phyloP scores from a whole-genome alignment of 2,888 invertebrate species.

The Panopea generosa region DNA sequence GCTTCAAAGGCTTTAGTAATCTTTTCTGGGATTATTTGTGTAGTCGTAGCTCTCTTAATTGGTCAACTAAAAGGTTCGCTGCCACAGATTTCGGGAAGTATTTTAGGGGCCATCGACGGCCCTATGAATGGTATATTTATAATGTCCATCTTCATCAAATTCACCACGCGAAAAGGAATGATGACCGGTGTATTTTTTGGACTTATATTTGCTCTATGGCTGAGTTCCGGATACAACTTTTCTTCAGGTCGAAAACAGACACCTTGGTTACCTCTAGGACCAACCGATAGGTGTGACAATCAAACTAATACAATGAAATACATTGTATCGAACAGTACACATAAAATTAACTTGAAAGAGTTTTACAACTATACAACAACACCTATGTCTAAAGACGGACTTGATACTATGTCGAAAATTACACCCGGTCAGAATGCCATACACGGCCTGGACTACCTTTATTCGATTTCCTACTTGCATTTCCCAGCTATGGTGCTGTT shows the following conservation, averaged over 20 bases:
- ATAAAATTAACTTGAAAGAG: too few relatives aligned
- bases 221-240: conserved; percentile 64
- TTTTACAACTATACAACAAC: too few relatives aligned
- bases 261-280: conserved; percentile 64
- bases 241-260: conserved; percentile 51
- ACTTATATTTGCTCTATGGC: conserved; percentile 52
- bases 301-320: neutral
- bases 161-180: conserved; percentile 58
- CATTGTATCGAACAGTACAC: too few relatives aligned
- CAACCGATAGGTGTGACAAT: conserved; percentile 62
- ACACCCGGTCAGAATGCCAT: neutral
- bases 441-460: conserved; percentile 29
- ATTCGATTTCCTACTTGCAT: conserved; percentile 48
- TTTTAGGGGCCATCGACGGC: conserved; percentile 40
- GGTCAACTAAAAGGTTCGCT: conserved; percentile 47
- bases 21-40: conserved; percentile 27
- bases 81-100: conserved; percentile 37
- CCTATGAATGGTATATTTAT: conserved; percentile 38
- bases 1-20: conserved; percentile 44
- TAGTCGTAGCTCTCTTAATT: conserved; percentile 44
- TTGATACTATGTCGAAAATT: too few relatives aligned
- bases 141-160: conserved; percentile 37
- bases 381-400: too few relatives aligned
- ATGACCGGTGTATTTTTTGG: conserved; percentile 56
- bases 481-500: conserved; percentile 23